A percentile compares a stretch with the other conserved stretches of the same genome.
Evolutionary conservation across 2,888 invertebrate species (phyloP).

Genomic region (Macropis europaea): DNA sequence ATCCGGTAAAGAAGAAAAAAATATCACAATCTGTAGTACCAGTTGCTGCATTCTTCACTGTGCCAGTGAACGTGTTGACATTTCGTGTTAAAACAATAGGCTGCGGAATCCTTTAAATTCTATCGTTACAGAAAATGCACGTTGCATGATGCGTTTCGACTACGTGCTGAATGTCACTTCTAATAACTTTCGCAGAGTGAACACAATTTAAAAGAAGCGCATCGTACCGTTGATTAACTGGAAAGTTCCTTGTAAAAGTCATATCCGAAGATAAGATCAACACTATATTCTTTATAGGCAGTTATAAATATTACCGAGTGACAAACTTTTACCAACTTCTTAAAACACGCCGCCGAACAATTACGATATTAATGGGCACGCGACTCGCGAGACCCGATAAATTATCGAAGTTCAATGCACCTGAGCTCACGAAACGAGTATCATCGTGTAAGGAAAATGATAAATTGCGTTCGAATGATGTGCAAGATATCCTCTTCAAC

Average conservation of each 20-base stretch:
- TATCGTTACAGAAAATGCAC: no score
- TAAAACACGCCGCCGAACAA: constrained; percentile 54
- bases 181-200: background rate
- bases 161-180: constrained; percentile 13
- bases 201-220: constrained; percentile 10
- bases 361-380: constrained; percentile 51
- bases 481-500: no score
- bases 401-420: constrained; percentile 45
- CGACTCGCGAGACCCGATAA: constrained; percentile 40
- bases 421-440: background rate
- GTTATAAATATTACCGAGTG: constrained; percentile 23
- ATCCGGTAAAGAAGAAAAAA: no score
- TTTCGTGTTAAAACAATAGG: no score
- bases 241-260: constrained; percentile 9
- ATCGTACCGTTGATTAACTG: constrained; percentile 19
- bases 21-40: no score
- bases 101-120: no score
- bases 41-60: no score
- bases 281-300: constrained; percentile 4
- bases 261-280: constrained; percentile 16
- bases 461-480: background rate
- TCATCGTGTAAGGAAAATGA: background rate
- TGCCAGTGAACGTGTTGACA: no score
- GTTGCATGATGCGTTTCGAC: constrained; percentile 5
- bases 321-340: constrained; percentile 34